Evolutionary conservation across 2,888 invertebrate genomes (phyloP), one percentile per base, ranked within the genome.

Genomic region (Dromius quadrimaculatus): DNA sequence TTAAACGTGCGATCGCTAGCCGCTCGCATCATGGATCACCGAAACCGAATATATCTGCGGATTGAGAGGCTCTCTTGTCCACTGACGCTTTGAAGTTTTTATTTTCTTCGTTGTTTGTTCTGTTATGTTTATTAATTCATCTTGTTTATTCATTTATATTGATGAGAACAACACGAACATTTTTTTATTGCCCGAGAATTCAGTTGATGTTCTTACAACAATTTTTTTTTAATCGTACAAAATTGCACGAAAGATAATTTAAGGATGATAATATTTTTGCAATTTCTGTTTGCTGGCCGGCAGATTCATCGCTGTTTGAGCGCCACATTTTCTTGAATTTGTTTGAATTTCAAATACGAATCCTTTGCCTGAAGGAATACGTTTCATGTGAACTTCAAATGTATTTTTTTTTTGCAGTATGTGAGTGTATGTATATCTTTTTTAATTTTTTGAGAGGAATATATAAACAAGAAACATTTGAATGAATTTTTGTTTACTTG

Each of bases 271-370:
- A 6, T 32, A 32, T 32, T 32, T 32, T 32, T 32, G 32, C 9
- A n/a, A 32, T 9, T 32, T 32, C 32, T 32, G 32, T 32, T n/a
- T n/a, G n/a, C n/a, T n/a, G n/a, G n/a, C n/a, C n/a, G n/a, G n/a
- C n/a, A n/a, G n/a, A n/a, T n/a, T n/a, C n/a, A n/a, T 5, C 34
- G 17, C 28, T 34, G 36, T 15, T n/a, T n/a, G n/a, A 20, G n/a
- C 2, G 43, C 63, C 9, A 13, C 63, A 43, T 28, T 43, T 63
- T 13, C 41, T 63, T 63, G 63, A 43, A 43, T 15, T 43, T 63
- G 63, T 63, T 63, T 63, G 63, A 32, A 28, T 63, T 63, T 63
- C 22, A 63, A 45, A 63, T 63, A 23, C 28, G 63, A 19, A 43
- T 23, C 63, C 43, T 63, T 63, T 63, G 32, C 43, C 22, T 9